Base-by-base conservation (phyloP, 2,888 invertebrate genomes). In the Amphipyra tragopoginis region DNA sequence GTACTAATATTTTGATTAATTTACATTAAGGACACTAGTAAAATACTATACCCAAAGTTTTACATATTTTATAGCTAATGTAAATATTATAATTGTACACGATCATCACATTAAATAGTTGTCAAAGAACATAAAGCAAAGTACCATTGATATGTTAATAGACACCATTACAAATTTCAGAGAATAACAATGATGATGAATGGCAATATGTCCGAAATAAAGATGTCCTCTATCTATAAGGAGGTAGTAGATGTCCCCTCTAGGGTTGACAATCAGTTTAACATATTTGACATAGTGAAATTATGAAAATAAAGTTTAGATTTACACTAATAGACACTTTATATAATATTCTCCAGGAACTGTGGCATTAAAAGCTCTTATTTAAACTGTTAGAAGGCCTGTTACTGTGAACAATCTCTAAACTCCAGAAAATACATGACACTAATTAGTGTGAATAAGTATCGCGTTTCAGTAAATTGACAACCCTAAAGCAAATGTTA, bases 101-200 rank as follows among this genome's bases (percentile, higher is more conserved):
- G 47, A 63, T 50, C 50, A 52, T 49, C 43, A 59, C 42, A 62
- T 63, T 66, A 62, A 62, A 64, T 66, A 66, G 39, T 52, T 58
- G 50, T 59, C 62, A 71, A 34, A 74, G 58, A 59, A 59, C 74
- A 72, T 72, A 79, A 74, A 74, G 54, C 60, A 74, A 65, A 61
- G 61, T 72, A 61, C 80, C 80, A 83, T 80, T 83, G 78, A 75
- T 79, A 79, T 67, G 66, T 75, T 81, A 79, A 79, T 75, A 77
- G 77, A 71, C 50, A 77, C 84, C 85, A 85, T 87, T 86, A 88
- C 83, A 78, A 86, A 88, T 86, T 89, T 89, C 88, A 85, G 82
- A 87, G 88, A 88, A 89, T 83, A 79, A 79, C 82, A 88, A 87
- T 86, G 83, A 90, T 90, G 90, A 91, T 90, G 86, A 89, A 90